Percentiles rank a stretch among this genome's conserved stretches.
These are phyloP conservation scores for Synodontis membranacea DNA, from an alignment of 2,113 vertebrate genomes.

Conservation along the genomic window DNA sequence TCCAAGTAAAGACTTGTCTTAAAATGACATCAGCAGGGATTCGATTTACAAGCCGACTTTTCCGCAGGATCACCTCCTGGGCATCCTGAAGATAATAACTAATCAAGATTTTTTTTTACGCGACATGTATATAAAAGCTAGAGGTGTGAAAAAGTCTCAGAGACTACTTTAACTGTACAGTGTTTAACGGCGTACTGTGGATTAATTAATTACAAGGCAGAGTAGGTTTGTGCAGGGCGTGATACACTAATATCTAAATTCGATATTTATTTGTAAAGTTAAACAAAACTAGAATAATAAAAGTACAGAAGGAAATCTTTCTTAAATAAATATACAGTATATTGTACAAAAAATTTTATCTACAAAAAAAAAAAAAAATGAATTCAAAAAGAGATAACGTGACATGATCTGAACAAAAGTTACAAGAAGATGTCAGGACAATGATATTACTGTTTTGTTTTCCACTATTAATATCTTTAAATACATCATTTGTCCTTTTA, in stretches of 20 bases:
- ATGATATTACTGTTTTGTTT: neutral
- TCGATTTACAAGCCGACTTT: neutral
- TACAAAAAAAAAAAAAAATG: neutral
- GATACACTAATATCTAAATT: too few species aligned
- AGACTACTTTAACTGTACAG: neutral
- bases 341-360: neutral
- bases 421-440: neutral
- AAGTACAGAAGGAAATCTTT: neutral
- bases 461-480: neutral
- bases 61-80: neutral
- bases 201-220: neutral
- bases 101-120: neutral
- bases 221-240: neutral
- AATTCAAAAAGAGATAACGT: neutral
- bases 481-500: neutral
- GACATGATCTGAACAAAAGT: neutral
- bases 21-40: neutral
- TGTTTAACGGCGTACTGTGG: neutral
- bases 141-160: too few species aligned
- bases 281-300: neutral
- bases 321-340: neutral
- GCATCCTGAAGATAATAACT: conserved; percentile 23
- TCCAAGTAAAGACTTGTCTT: neutral
- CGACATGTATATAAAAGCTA: neutral
- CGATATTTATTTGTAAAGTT: too few species aligned